Evolutionary conservation across 2,113 vertebrate genomes (phyloP).

Genomic region (Nesospiza acunhae): DNA sequence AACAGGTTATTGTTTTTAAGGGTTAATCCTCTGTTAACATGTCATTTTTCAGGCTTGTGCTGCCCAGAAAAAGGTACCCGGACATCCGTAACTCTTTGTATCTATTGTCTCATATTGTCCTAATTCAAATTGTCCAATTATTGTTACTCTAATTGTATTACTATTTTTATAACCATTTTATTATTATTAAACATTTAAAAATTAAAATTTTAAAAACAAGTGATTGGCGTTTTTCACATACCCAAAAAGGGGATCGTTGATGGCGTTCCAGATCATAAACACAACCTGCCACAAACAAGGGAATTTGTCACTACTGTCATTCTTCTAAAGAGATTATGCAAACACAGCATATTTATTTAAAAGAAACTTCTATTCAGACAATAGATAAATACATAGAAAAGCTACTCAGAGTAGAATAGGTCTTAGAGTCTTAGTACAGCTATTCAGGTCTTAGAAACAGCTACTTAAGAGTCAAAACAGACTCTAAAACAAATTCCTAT

Average conservation of each 20-base stretch:
- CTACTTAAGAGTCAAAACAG: not conserved
- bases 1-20: too few relatives aligned
- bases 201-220: too few relatives aligned
- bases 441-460: not conserved
- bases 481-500: not conserved
- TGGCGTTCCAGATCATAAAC: slow-evolving; percentile 89
- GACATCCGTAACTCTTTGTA: too few relatives aligned
- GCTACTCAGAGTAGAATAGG: not conserved
- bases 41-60: too few relatives aligned
- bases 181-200: too few relatives aligned
- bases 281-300: slow-evolving; percentile 73
- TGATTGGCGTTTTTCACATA: too few relatives aligned
- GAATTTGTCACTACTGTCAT: not conserved
- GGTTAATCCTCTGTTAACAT: too few relatives aligned
- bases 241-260: slow-evolving; percentile 87
- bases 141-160: too few relatives aligned
- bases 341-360: not conserved
- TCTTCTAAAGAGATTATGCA: not conserved
- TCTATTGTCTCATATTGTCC: too few relatives aligned
- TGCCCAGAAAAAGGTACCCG: too few relatives aligned
- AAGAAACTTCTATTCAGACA: not conserved
- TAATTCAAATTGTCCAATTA: too few relatives aligned
- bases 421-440: not conserved
- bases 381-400: not conserved
- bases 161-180: too few relatives aligned